phyloP scores from a whole-genome alignment of 2,888 invertebrate species.

The Nezara viridula region DNA sequence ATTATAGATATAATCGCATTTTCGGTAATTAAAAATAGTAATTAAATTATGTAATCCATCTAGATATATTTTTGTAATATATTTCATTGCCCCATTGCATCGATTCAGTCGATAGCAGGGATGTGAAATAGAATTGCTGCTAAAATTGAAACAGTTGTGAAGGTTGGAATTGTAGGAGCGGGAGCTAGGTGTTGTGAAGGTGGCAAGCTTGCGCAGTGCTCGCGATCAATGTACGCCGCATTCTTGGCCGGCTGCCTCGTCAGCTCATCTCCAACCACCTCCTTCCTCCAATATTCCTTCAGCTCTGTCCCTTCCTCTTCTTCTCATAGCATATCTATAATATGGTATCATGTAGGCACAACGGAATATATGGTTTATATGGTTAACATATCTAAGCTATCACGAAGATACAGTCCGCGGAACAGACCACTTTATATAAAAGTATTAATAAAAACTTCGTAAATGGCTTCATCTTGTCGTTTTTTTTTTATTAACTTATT shows the following conservation, averaged over 20 bases:
- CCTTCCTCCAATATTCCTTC: background rate
- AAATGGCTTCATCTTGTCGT: too few relatives aligned
- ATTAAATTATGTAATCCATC: too few relatives aligned
- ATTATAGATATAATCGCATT: too few relatives aligned
- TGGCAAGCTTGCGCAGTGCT: background rate
- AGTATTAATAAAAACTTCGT: too few relatives aligned
- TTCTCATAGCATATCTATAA: background rate
- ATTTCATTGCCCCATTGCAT: too few relatives aligned
- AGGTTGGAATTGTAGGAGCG: background rate
- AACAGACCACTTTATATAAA: too few relatives aligned
- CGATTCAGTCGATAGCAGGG: too few relatives aligned
- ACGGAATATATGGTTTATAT: background rate
- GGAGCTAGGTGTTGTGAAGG: background rate
- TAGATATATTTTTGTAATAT: too few relatives aligned
- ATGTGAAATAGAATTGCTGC: background rate
- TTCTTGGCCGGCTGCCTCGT: background rate
- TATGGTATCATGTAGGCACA: background rate
- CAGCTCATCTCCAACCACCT: background rate
- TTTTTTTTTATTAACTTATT: too few relatives aligned
- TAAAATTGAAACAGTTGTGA: background rate
- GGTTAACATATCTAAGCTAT: too few relatives aligned
- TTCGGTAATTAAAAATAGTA: too few relatives aligned
- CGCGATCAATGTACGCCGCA: background rate
- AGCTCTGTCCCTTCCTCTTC: background rate
- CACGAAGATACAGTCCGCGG: too few relatives aligned